Conservation (phyloP, 2,113 vertebrate species). For the Hippocampus barbouri region DNA sequence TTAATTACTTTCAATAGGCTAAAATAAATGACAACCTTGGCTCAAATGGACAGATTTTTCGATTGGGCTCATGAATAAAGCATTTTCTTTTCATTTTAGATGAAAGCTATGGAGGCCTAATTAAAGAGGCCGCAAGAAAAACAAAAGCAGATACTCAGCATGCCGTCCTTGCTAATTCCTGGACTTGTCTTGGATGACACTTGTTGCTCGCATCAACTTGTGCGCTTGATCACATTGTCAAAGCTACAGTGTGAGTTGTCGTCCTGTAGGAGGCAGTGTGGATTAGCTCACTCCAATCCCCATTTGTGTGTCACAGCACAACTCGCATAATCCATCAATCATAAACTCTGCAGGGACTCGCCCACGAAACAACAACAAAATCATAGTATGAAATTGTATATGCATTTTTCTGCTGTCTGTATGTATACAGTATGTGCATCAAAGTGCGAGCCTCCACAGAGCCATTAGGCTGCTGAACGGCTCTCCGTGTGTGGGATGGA, state of each 20-base stretch:
- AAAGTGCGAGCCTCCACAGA: slow-evolving; percentile 25
- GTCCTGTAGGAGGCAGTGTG: slow-evolving; percentile 64
- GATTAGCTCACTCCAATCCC: slow-evolving; percentile 42
- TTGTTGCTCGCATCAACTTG: slow-evolving; percentile 27
- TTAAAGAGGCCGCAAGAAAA: slow-evolving; percentile 6
- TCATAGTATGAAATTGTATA: slow-evolving; percentile 22
- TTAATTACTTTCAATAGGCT: neutral
- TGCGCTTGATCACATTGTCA: slow-evolving; percentile 33
- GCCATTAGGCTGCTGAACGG: slow-evolving; percentile 29
- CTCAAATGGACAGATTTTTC: neutral
- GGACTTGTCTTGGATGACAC: slow-evolving; percentile 5
- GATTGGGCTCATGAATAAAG: neutral
- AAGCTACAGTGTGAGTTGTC: slow-evolving; percentile 31
- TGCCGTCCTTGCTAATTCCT: neutral
- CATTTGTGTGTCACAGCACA: slow-evolving; percentile 34
- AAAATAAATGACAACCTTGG: neutral
- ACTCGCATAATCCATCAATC: slow-evolving; percentile 51
- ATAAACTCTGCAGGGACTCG: slow-evolving; percentile 27
- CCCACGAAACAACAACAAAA: neutral
- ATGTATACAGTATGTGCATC: slow-evolving; percentile 8
- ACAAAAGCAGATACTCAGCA: neutral
- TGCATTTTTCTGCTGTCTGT: slow-evolving; percentile 19
- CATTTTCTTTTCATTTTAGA: neutral
- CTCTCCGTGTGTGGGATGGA: slow-evolving; percentile 41
- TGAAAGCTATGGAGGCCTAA: slow-evolving; percentile 15